phyloP scores from a whole-genome alignment of 1,140 invertebrate genomes.

The Ostrea edulis region DNA sequence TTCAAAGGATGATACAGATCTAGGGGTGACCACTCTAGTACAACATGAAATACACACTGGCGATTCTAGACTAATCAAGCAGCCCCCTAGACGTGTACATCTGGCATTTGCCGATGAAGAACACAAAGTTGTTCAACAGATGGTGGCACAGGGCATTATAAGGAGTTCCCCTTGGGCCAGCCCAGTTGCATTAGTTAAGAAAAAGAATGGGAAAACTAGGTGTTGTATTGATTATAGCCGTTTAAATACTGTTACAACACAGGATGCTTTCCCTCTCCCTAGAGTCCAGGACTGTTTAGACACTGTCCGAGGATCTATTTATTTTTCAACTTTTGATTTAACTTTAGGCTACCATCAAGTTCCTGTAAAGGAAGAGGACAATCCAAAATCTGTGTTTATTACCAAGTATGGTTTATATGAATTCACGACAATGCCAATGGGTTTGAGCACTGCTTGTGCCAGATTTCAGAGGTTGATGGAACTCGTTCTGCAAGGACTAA shows the following conservation, averaged over 20 bases:
- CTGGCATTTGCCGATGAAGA: conserved; percentile 29
- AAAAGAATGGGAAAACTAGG: conserved; percentile 18
- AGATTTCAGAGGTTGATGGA: conserved; percentile 40
- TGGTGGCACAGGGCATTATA: conserved; percentile 63
- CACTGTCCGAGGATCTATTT: conserved; percentile 71
- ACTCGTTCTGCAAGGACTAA: conserved; percentile 19
- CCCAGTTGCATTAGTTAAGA: conserved; percentile 21
- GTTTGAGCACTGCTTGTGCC: neutral
- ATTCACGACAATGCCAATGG: conserved; percentile 41
- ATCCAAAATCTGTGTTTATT: conserved; percentile 73
- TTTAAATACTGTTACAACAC: no score
- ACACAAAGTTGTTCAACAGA: conserved; percentile 47
- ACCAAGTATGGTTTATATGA: conserved; percentile 55
- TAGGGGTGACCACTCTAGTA: conserved; percentile 45
- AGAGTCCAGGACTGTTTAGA: conserved; percentile 80
- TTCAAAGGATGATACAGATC: conserved; percentile 32
- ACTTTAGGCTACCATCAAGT: conserved; percentile 76
- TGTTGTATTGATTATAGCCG: conserved; percentile 77
- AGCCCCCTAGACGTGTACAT: conserved; percentile 45
- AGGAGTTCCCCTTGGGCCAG: conserved; percentile 75
- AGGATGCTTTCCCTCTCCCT: conserved; percentile 81
- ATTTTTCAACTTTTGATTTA: conserved; percentile 80
- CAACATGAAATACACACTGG: neutral
- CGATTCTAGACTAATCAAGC: conserved; percentile 41
- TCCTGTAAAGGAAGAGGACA: conserved; percentile 68